Evolutionary conservation across 1,140 invertebrate species (phyloP).

Genomic region (Ladona fulva): DNA sequence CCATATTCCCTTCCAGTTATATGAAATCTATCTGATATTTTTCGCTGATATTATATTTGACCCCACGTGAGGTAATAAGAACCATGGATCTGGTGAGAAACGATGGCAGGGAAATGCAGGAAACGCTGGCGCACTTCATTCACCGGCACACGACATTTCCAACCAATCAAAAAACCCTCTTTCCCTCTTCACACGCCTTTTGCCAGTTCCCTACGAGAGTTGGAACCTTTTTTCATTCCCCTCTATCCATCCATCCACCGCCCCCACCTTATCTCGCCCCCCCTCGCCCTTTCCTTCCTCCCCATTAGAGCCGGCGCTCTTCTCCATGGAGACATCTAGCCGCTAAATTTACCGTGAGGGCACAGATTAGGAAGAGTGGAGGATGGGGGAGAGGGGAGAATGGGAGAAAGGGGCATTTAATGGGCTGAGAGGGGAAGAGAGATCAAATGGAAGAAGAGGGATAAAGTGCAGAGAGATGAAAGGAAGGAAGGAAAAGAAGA

Average conservation of each 20-base stretch:
- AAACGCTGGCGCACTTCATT: not conserved
- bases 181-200: not conserved
- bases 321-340: not conserved
- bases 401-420: not conserved
- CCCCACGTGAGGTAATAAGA: too few relatives aligned
- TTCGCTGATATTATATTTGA: too few relatives aligned
- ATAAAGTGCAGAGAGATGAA: not conserved
- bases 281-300: not conserved
- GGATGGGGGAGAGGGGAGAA: not conserved
- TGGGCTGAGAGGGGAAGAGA: not conserved
- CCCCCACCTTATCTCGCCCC: not conserved
- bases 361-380: not conserved
- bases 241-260: not conserved
- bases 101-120: too few relatives aligned
- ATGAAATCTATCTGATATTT: too few relatives aligned
- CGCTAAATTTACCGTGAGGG: constrained; percentile 1
- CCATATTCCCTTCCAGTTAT: too few relatives aligned
- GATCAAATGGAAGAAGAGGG: not conserved
- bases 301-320: not conserved
- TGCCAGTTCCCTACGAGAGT: not conserved
- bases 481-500: not conserved
- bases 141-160: not conserved
- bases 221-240: not conserved
- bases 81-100: too few relatives aligned
- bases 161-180: not conserved